A percentile compares a stretch with the other conserved stretches of the same genome.
phyloP scores from a whole-genome alignment of 2,888 invertebrate species.

The Falcaria lacertinaria region DNA sequence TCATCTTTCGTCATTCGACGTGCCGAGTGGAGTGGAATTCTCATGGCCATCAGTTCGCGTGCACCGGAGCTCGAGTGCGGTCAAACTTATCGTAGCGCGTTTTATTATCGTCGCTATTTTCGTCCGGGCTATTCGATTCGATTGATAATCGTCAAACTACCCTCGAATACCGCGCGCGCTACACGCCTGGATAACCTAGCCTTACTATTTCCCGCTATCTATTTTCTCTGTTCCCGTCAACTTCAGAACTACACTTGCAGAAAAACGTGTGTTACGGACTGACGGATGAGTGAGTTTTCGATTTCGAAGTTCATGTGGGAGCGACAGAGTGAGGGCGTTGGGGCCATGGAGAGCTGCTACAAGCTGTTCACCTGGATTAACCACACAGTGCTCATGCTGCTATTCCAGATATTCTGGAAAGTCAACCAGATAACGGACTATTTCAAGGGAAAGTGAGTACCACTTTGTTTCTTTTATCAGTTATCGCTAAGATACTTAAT shows the following conservation, averaged over 20 bases:
- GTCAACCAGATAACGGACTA: conserved; percentile 71
- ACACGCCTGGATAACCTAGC: conserved; percentile 23
- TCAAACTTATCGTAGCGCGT: conserved; percentile 39
- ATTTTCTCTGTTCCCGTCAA: conserved; percentile 7
- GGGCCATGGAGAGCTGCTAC: conserved; percentile 70
- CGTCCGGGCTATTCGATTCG: conserved; percentile 37
- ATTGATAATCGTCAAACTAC: conserved; percentile 45
- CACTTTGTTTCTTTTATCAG: conserved; percentile 5
- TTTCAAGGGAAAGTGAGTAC: conserved; percentile 68
- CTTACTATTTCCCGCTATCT: not conserved
- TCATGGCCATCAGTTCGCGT: conserved; percentile 65
- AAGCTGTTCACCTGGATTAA: conserved; percentile 73
- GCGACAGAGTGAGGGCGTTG: conserved; percentile 43
- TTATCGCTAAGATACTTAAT: not conserved
- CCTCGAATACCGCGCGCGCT: conserved; percentile 32
- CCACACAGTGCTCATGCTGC: conserved; percentile 67
- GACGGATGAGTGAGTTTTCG: conserved; percentile 71
- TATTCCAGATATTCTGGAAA: conserved; percentile 75
- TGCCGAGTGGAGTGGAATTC: conserved; percentile 42
- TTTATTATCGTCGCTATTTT: conserved; percentile 46
- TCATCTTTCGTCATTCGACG: conserved; percentile 62
- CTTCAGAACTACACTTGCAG: conserved; percentile 39
- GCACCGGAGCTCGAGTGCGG: conserved; percentile 59
- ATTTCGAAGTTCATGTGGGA: conserved; percentile 61
- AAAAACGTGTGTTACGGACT: conserved; percentile 30